Conservation (phyloP, 1,140 invertebrate species). For the Wiebesia pumilae region DNA sequence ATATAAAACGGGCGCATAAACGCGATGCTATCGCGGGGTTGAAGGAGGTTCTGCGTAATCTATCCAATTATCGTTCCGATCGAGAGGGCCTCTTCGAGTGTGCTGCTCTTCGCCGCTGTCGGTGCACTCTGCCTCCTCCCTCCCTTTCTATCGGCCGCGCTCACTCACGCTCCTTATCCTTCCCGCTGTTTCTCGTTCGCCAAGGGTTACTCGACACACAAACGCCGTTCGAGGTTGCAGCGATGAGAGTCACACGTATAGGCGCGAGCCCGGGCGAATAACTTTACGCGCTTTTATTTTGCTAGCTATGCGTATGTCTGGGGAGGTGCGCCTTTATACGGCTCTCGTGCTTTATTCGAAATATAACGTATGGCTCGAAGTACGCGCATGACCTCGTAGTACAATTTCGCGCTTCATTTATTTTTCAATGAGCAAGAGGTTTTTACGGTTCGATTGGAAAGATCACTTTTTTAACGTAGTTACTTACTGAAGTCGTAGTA, state of each 20-base stretch:
- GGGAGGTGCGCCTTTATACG: not conserved
- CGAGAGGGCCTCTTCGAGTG: conserved; percentile 58
- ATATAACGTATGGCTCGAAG: not conserved
- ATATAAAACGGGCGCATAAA: conserved; percentile 68
- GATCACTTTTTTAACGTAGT: not conserved
- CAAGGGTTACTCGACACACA: conserved; percentile 23
- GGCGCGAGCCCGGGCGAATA: conserved; percentile 1
- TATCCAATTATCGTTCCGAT: conserved; percentile 74
- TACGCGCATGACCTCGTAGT: not conserved
- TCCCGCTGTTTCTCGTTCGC: not conserved
- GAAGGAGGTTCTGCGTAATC: conserved; percentile 72
- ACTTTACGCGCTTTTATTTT: conserved; percentile 10
- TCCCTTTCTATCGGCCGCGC: not conserved
- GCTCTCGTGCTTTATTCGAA: conserved; percentile 6
- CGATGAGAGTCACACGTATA: conserved; percentile 30
- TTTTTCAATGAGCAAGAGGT: not conserved
- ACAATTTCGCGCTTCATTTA: not conserved
- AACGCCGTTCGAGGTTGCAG: not conserved
- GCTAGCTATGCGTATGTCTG: not conserved
- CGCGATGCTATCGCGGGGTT: conserved; percentile 68
- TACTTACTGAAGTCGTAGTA: conserved; percentile 13
- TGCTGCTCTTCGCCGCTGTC: conserved; percentile 32
- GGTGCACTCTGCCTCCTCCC: not conserved
- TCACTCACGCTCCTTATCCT: conserved; percentile 1
- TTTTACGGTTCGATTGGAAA: conserved; percentile 23